A percentile compares a stretch with the other conserved stretches of the same genome.
Conservation (phyloP, 2,888 invertebrate genomes). For the Volucella inanis region DNA sequence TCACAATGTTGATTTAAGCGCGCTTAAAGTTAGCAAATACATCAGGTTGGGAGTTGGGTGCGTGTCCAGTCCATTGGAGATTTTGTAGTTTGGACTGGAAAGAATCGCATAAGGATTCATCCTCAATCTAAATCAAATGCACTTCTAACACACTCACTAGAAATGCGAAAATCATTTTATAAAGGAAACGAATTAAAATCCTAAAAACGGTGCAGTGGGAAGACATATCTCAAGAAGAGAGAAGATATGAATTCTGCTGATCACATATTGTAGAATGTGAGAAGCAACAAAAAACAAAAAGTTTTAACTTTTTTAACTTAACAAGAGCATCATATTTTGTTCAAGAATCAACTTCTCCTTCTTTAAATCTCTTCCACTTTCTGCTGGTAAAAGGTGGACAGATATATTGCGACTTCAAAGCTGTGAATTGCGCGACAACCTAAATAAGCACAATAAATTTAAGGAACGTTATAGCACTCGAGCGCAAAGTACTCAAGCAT, state of each 20-base stretch:
- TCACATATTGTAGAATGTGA: slow-evolving; percentile 19
- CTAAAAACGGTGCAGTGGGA: not conserved
- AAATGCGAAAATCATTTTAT: not conserved
- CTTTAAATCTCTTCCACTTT: not conserved
- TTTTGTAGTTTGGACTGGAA: too few relatives aligned
- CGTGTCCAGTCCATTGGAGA: too few relatives aligned
- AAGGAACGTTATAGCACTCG: slow-evolving; percentile 38
- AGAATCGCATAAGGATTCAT: too few relatives aligned
- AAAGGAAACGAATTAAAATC: slow-evolving; percentile 18
- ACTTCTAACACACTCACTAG: not conserved
- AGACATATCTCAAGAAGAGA: not conserved
- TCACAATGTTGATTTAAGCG: too few relatives aligned
- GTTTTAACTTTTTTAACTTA: too few relatives aligned
- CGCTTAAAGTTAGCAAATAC: too few relatives aligned
- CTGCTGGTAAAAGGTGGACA: not conserved
- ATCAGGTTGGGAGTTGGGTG: too few relatives aligned
- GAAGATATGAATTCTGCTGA: slow-evolving; percentile 25
- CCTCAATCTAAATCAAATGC: too few relatives aligned
- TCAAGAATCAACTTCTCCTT: not conserved
- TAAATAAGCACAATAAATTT: slow-evolving; percentile 29
- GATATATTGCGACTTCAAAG: slow-evolving; percentile 18
- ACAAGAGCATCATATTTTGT: slow-evolving; percentile 8
- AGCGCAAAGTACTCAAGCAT: slow-evolving; percentile 40
- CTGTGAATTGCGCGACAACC: slow-evolving; percentile 66
- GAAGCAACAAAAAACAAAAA: too few relatives aligned